Evolutionary conservation across 2,797 vertebrate genomes (phyloP).

Genomic region (Characodon lateralis): DNA sequence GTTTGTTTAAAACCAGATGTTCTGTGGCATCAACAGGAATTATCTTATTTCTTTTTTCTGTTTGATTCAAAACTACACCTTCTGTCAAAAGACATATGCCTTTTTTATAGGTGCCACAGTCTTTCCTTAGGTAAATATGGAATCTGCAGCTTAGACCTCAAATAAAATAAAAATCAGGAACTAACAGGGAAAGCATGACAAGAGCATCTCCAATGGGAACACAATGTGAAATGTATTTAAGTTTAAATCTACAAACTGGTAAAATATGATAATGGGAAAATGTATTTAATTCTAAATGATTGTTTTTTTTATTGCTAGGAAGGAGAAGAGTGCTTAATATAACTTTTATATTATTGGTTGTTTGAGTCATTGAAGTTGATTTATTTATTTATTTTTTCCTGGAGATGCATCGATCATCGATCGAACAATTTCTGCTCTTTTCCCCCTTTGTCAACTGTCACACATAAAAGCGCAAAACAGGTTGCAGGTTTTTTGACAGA

Average conservation of each 20-base stretch:
- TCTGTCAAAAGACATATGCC: neutral
- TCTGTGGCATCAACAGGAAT: too few relatives aligned
- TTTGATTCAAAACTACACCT: neutral
- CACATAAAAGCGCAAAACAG: too few relatives aligned
- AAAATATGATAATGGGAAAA: neutral
- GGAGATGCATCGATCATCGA: neutral
- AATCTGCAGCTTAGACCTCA: too few relatives aligned
- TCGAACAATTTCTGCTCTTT: too few relatives aligned
- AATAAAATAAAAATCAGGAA: too few relatives aligned
- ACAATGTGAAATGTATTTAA: neutral
- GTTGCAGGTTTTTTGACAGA: too few relatives aligned
- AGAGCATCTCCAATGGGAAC: neutral
- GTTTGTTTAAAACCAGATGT: neutral
- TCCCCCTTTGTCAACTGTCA: too few relatives aligned
- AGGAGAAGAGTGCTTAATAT: neutral
- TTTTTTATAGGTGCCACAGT: neutral
- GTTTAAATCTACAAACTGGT: neutral
- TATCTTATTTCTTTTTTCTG: neutral
- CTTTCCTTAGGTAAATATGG: neutral
- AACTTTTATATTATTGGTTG: neutral
- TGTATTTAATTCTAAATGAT: neutral
- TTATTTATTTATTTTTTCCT: neutral
- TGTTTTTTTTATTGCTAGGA: neutral
- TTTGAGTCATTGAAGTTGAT: neutral
- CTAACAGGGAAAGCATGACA: too few relatives aligned